Percentiles rank a stretch among this genome's conserved stretches.
Conservation (phyloP, 2,888 invertebrate genomes). For the Saturnia pavonia region DNA sequence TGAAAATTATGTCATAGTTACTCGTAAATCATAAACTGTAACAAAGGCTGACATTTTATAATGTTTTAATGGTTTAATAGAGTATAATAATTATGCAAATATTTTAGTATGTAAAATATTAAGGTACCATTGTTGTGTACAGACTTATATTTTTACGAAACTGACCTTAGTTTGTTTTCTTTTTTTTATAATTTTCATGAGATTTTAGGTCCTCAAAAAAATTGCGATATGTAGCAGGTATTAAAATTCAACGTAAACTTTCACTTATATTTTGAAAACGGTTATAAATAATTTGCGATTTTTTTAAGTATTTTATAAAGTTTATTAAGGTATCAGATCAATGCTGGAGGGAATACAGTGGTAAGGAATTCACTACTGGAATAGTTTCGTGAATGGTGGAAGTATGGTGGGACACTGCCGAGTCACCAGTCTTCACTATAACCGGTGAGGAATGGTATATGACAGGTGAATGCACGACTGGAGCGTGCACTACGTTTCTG, state of each 20-base stretch:
- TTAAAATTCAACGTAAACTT: too few relatives aligned
- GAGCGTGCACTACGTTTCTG: conserved; percentile 38
- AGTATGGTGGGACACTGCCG: conserved; percentile 76
- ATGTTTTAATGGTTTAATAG: too few relatives aligned
- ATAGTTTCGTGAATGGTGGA: conserved; percentile 69
- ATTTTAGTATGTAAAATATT: too few relatives aligned
- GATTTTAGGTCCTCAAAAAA: too few relatives aligned
- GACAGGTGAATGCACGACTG: conserved; percentile 44
- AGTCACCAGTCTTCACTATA: conserved; percentile 56
- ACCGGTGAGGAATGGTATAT: conserved; percentile 50
- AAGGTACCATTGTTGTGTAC: too few relatives aligned
- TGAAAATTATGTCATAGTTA: neutral
- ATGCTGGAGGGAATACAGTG: conserved; percentile 53
- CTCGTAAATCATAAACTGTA: neutral
- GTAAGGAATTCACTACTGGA: conserved; percentile 51
- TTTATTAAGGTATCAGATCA: conserved; percentile 34
- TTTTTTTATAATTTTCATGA: too few relatives aligned
- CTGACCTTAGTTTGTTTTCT: too few relatives aligned
- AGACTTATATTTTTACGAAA: too few relatives aligned
- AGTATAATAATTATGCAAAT: too few relatives aligned
- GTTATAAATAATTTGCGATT: neutral
- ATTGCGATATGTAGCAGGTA: too few relatives aligned
- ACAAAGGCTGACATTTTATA: neutral
- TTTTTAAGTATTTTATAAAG: too few relatives aligned
- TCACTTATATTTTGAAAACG: neutral